A percentile compares a stretch with the other conserved stretches of the same genome.
Conservation (phyloP, 37 sponge, comb jelly and placozoan genomes). For the Geodia barretti region DNA sequence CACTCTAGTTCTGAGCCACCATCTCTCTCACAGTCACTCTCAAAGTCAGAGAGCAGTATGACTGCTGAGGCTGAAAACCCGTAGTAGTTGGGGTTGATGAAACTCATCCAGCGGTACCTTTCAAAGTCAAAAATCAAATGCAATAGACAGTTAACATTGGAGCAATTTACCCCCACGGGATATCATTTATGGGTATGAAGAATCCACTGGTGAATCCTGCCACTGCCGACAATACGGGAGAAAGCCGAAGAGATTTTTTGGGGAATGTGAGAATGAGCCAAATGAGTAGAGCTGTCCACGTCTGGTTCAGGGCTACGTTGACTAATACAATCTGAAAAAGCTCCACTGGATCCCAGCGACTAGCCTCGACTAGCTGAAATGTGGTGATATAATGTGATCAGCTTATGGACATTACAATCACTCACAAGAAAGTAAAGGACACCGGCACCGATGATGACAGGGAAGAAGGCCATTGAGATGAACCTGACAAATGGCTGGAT, state of each 20-base stretch:
- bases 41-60: conserved; percentile 48
- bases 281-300: conserved; percentile 81
- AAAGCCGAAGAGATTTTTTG: conserved; percentile 48
- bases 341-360: conserved; percentile 23
- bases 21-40: conserved; percentile 18
- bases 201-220: conserved; percentile 94
- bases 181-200: conserved; percentile 65
- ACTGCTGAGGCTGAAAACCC: conserved; percentile 72
- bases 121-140: background rate
- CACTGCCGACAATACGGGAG: conserved; percentile 70
- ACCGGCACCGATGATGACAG: conserved; percentile 42
- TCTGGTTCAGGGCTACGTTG: conserved; percentile 83
- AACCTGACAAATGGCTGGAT: conserved; percentile 70
- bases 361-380: conserved; percentile 44
- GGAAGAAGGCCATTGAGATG: conserved; percentile 17
- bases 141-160: background rate
- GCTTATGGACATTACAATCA: background rate
- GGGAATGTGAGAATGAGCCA: conserved; percentile 76
- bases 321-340: conserved; percentile 59
- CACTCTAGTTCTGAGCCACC: conserved; percentile 70
- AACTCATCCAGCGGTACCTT: conserved; percentile 75
- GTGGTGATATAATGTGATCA: background rate
- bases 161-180: conserved; percentile 51
- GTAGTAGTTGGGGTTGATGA: conserved; percentile 92
- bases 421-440: conserved; percentile 64